Evolutionary conservation across 2,113 vertebrate genomes (phyloP).

Genomic region (Cnemophilus loriae): DNA sequence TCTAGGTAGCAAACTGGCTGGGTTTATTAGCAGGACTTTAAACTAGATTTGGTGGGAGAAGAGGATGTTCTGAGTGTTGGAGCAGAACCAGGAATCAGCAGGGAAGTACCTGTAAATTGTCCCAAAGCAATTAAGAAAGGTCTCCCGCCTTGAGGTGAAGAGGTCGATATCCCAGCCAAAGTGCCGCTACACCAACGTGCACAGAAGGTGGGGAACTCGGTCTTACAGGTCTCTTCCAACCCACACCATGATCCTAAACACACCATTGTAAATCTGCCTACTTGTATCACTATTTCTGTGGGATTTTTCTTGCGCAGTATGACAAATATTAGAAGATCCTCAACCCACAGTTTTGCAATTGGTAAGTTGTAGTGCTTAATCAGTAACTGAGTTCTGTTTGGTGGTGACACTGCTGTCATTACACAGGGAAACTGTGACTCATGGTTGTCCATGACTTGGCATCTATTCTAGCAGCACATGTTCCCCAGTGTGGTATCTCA

Average conservation of each 20-base stretch:
- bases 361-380: background rate
- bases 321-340: background rate
- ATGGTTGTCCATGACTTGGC: background rate
- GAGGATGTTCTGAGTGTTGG: background rate
- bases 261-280: background rate
- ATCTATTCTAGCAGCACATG: background rate
- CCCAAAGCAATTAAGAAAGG: background rate
- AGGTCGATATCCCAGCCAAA: fast-evolving
- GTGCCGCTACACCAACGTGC: too few species aligned
- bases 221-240: background rate
- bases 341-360: background rate
- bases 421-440: background rate
- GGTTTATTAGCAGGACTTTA: background rate
- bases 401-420: background rate
- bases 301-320: background rate
- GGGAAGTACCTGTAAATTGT: background rate
- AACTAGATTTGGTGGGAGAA: background rate
- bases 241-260: background rate
- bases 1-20: fast-evolving
- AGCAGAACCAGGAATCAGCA: background rate
- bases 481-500: background rate
- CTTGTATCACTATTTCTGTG: background rate
- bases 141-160: background rate
- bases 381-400: background rate
- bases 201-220: background rate